phyloP scores from a whole-genome alignment of 1,140 invertebrate genomes.

The Conus ventricosus region DNA sequence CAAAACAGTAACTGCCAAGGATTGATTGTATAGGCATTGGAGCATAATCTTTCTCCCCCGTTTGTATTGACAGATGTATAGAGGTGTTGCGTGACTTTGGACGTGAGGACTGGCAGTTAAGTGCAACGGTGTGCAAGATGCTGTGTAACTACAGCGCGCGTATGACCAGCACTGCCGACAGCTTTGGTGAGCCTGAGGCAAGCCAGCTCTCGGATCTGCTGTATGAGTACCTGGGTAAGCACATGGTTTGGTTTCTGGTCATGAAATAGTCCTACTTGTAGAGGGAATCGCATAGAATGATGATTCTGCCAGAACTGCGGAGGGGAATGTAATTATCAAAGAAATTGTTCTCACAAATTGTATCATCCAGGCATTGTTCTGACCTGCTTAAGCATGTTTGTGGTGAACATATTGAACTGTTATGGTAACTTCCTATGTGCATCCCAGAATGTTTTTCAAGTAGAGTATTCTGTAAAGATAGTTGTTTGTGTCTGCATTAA shows the following conservation, averaged over 20 bases:
- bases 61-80: slow-evolving; percentile 75
- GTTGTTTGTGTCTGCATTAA: no score
- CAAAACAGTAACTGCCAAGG: no score
- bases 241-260: no score
- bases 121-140: slow-evolving; percentile 80
- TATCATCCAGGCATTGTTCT: no score
- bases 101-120: slow-evolving; percentile 80
- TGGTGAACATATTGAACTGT: no score
- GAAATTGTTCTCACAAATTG: no score
- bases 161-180: slow-evolving; percentile 68
- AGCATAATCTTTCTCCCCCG: neutral
- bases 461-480: no score
- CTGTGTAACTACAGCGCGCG: slow-evolving; percentile 85
- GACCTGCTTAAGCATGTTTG: no score
- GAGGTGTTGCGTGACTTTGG: slow-evolving; percentile 77
- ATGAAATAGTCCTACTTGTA: no score
- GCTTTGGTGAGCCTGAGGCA: slow-evolving; percentile 67
- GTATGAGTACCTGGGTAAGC: slow-evolving; percentile 70
- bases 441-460: no score
- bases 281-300: neutral
- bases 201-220: slow-evolving; percentile 67
- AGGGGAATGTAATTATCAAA: neutral
- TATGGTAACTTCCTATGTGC: no score
- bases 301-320: neutral
- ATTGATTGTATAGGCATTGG: no score